Evolutionary conservation across 2,113 vertebrate species (phyloP).

Genomic region (Rana temporaria): DNA sequence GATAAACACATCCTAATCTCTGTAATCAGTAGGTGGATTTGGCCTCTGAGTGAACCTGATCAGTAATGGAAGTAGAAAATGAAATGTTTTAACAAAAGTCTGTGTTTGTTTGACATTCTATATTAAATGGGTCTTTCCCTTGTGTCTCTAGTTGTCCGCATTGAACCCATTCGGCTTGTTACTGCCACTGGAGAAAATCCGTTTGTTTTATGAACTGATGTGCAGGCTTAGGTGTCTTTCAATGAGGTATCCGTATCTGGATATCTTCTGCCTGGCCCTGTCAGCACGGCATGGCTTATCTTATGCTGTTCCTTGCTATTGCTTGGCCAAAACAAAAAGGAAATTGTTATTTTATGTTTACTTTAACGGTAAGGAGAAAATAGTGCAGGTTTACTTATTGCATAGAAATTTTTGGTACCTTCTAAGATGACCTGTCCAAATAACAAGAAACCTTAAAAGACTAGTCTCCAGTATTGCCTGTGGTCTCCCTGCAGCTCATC

Average conservation of each 20-base stretch:
- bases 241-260: conserved; percentile 11
- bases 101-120: conserved; percentile 64
- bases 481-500: no score
- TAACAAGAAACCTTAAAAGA: no score
- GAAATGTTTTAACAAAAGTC: conserved; percentile 66
- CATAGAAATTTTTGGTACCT: no score
- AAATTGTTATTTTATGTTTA: neutral
- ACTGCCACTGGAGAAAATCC: conserved; percentile 58
- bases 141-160: conserved; percentile 61
- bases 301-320: neutral
- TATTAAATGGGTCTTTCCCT: conserved; percentile 65
- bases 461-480: no score
- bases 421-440: no score
- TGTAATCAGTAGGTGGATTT: conserved; percentile 65
- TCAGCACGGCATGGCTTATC: neutral
- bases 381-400: no score
- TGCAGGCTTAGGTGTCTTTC: conserved; percentile 54
- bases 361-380: neutral
- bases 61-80: conserved; percentile 65
- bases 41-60: conserved; percentile 67
- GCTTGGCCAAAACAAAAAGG: no score
- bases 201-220: conserved; percentile 59
- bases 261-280: conserved; percentile 12
- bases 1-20: conserved; percentile 28
- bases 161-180: conserved; percentile 65